These are phyloP conservation scores for Melieria picta DNA, from an alignment of 2,888 invertebrate genomes.

Conservation along the genomic window DNA sequence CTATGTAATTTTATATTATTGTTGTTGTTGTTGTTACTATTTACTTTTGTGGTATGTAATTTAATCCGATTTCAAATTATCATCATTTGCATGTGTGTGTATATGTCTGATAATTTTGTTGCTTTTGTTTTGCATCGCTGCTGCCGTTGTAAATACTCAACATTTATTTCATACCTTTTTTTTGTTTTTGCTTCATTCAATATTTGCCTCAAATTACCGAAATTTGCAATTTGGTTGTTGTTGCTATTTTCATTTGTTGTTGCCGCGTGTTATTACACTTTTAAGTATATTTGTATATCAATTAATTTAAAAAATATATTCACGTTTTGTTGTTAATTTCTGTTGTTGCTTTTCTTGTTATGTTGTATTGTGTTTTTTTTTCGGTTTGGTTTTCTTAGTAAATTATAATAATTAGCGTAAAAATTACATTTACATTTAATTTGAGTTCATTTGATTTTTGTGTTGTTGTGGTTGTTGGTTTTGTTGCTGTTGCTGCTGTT, in stretches of 20 bases:
- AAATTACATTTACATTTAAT: conserved; percentile 65
- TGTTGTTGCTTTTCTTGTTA: conserved; percentile 27
- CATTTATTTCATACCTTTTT: conserved; percentile 12
- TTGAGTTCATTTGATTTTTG: conserved; percentile 65
- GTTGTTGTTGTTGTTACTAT: neutral
- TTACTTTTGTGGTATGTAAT: conserved; percentile 7
- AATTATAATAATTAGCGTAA: conserved; percentile 63
- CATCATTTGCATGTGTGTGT: neutral
- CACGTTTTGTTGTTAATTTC: conserved; percentile 21
- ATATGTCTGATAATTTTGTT: neutral
- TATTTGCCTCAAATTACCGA: conserved; percentile 4
- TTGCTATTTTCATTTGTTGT: neutral
- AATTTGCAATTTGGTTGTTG: neutral
- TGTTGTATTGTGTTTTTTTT: conserved; percentile 25
- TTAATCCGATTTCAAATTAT: neutral
- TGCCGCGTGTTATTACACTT: conserved; percentile 14
- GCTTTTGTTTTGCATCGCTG: neutral
- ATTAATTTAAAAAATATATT: conserved; percentile 33
- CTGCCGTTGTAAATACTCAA: neutral
- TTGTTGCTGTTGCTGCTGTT: conserved; percentile 47
- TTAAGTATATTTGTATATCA: conserved; percentile 30
- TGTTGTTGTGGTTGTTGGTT: conserved; percentile 48
- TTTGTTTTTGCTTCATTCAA: conserved; percentile 15
- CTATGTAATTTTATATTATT: neutral
- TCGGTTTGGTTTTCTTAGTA: conserved; percentile 33